Evolutionary conservation across 2,113 vertebrate species (phyloP).

Genomic region (Pipa parva): DNA sequence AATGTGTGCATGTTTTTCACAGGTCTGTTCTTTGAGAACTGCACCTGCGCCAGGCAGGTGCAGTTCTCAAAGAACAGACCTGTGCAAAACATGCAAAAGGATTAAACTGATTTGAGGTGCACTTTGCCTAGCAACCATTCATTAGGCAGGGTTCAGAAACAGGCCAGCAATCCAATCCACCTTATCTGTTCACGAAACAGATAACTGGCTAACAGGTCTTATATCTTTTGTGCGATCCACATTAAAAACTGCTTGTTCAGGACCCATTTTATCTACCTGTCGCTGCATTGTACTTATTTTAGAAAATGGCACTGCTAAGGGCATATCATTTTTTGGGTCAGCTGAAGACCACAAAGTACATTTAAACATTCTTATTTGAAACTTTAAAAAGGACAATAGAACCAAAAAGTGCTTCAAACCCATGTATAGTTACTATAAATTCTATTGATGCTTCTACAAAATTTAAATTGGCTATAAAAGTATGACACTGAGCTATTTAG

Average conservation of each 20-base stretch:
- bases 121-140: slow-evolving; percentile 77
- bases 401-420: too few species aligned
- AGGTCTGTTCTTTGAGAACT: slow-evolving; percentile 14
- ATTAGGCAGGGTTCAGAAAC: slow-evolving; percentile 70
- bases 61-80: slow-evolving; percentile 61
- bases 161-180: slow-evolving; percentile 70
- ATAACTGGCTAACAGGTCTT: slow-evolving; percentile 70
- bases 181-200: slow-evolving; percentile 76
- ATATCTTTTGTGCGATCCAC: slow-evolving; percentile 50
- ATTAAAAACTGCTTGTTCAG: not conserved
- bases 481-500: too few species aligned
- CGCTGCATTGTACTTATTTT: not conserved
- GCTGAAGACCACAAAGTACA: too few species aligned
- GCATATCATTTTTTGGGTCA: too few species aligned
- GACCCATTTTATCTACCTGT: too few species aligned
- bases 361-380: too few species aligned
- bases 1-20: not conserved
- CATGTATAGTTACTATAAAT: too few species aligned
- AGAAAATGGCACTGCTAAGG: too few species aligned
- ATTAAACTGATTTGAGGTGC: slow-evolving; percentile 77
- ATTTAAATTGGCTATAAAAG: too few species aligned
- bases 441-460: too few species aligned
- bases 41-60: too few species aligned
- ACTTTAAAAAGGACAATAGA: too few species aligned
- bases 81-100: slow-evolving; percentile 75